Base-by-base conservation (phyloP, 2,888 invertebrate genomes). In the Marronus borbonicus region DNA sequence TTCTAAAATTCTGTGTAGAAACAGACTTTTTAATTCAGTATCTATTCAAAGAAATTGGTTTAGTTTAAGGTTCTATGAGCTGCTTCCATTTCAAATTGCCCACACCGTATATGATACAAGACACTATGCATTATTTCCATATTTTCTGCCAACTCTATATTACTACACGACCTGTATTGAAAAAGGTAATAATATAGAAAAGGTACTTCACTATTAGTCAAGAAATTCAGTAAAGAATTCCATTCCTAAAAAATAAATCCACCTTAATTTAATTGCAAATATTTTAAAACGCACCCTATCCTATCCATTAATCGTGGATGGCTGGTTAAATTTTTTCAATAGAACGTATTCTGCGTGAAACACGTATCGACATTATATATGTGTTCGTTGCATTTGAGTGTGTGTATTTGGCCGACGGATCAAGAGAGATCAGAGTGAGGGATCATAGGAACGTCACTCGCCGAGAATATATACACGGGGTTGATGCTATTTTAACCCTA, bases 401-500 rank as follows among this genome's bases (percentile, higher is more conserved):
- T 70, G 49, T 49, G 55, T 70, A 58, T 70, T 70, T 58, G 55
- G 70, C 31, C 36, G 70, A 70, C 80, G 83, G 78, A 79, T 79
- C 79, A 76, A 82, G 81, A 81, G 84, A 83, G 83, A 84, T 85
- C 85, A 84, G 84, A 81, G 80, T 83, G 81, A 80, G 83, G 85
- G 85, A 85, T 85, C 85, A 85, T 82, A 81, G 82, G 80, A 83
- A 83, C 84, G 85, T 86, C 86, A 86, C 82, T 82, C 82, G 83
- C 82, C 83, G 83, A 64, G 76, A 75, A 84, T 83, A 86, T 85
- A 84, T 83, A 83, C 84, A 84, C 81, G 80, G 84, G 82, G 81
- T 80, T 82, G 83, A 84, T 84, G 85, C 84, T 85, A 84, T 85
- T 85, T 85, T 86, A 86, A 86, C 85, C 86, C 86, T 86, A 85